A percentile compares a stretch with the other conserved stretches of the same genome.
phyloP scores from a whole-genome alignment of 2,113 vertebrate genomes.

The Neofelis nebulosa region DNA sequence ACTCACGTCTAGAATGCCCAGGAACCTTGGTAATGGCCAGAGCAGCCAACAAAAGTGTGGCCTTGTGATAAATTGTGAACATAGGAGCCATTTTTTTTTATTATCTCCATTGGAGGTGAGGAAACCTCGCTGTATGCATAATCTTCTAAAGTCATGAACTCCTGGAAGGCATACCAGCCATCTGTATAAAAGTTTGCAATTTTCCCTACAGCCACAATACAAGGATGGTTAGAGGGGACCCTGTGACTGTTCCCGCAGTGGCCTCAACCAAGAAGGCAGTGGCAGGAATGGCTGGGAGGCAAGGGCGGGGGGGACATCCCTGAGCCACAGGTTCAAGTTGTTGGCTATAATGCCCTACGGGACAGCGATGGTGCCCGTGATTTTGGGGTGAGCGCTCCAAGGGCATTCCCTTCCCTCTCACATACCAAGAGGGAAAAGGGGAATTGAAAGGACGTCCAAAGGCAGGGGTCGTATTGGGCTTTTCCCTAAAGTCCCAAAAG shows the following conservation, averaged over 20 bases:
- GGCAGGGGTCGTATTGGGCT: background rate
- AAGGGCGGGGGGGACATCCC: accelerated
- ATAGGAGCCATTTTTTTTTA: background rate
- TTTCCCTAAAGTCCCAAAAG: background rate
- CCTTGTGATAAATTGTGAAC: background rate
- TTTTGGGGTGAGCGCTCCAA: background rate
- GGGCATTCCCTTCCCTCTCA: background rate
- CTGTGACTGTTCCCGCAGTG: too few relatives aligned
- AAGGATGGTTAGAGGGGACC: background rate
- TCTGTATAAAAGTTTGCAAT: background rate
- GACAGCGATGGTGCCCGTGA: too few relatives aligned
- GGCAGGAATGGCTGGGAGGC: background rate
- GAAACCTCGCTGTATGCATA: background rate
- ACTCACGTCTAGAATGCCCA: background rate
- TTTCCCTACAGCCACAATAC: background rate
- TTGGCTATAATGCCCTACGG: background rate
- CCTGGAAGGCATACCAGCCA: background rate
- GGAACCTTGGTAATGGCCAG: background rate
- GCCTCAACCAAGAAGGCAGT: background rate
- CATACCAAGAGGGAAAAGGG: background rate
- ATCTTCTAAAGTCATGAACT: background rate
- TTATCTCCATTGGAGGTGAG: background rate
- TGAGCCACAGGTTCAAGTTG: background rate
- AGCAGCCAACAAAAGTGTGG: background rate
- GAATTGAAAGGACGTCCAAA: background rate